Conservation (phyloP, 2,888 invertebrate genomes). For the Tipula vernalis region DNA sequence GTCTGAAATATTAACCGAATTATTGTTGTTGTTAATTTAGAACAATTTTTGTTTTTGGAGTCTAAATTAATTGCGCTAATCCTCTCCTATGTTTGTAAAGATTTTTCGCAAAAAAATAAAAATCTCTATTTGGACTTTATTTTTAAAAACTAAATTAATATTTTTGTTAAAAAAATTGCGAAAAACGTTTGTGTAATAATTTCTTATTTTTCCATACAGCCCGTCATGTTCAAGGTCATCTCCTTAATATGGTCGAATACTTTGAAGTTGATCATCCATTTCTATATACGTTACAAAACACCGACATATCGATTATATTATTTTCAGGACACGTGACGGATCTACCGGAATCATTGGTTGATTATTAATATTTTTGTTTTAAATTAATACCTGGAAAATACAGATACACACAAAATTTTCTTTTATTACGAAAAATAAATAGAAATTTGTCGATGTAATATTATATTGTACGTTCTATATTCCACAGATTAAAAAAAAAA, state of each 20-base stretch:
- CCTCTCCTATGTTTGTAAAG: not conserved
- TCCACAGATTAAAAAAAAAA: not conserved
- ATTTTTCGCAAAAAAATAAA: not conserved
- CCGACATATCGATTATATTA: not conserved
- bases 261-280: slow-evolving; percentile 5
- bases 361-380: not conserved
- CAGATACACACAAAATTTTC: not conserved
- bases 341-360: not conserved
- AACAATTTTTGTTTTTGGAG: not conserved
- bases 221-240: not conserved
- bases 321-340: not conserved
- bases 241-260: not conserved
- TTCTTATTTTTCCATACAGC: not conserved
- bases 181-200: not conserved
- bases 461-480: not conserved
- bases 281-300: not conserved
- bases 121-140: not conserved
- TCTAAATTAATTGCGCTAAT: not conserved
- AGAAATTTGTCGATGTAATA: not conserved
- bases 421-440: not conserved
- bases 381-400: not conserved
- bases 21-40: not conserved
- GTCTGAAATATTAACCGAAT: not conserved
- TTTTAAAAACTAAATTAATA: not conserved
- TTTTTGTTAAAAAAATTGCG: not conserved